Evolutionary conservation across 2,888 invertebrate species (phyloP).

Genomic region (Pycnomerus fuliginosus): DNA sequence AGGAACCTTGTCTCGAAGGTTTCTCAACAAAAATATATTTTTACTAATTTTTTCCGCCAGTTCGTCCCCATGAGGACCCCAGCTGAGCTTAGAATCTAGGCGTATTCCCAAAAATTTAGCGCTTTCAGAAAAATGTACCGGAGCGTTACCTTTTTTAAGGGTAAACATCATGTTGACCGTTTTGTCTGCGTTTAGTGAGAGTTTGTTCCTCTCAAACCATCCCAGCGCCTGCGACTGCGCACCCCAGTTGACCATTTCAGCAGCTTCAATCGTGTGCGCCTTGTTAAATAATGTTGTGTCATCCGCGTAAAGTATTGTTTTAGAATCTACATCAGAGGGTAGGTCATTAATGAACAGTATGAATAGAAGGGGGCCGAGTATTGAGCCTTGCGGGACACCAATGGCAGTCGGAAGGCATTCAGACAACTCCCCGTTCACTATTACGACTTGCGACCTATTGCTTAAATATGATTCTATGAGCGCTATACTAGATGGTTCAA

Average conservation of each 20-base stretch:
- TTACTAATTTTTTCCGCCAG: not conserved
- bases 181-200: not conserved
- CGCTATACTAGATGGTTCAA: not conserved
- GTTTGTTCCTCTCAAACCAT: not conserved
- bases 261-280: not conserved
- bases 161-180: not conserved
- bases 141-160: not conserved
- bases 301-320: not conserved
- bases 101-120: not conserved
- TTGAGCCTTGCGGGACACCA: slow-evolving; percentile 1
- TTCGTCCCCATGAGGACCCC: not conserved
- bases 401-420: not conserved
- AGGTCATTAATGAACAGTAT: not conserved
- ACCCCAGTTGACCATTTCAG: not conserved
- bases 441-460: not conserved
- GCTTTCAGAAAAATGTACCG: not conserved
- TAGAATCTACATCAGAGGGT: not conserved
- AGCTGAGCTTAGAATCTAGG: not conserved
- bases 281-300: not conserved
- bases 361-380: not conserved
- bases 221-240: not conserved
- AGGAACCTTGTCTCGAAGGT: not conserved
- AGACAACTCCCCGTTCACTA: not conserved
- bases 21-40: not conserved
- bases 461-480: not conserved